phyloP scores from a whole-genome alignment of 1,140 invertebrate genomes.

The Cotesia glomerata region DNA sequence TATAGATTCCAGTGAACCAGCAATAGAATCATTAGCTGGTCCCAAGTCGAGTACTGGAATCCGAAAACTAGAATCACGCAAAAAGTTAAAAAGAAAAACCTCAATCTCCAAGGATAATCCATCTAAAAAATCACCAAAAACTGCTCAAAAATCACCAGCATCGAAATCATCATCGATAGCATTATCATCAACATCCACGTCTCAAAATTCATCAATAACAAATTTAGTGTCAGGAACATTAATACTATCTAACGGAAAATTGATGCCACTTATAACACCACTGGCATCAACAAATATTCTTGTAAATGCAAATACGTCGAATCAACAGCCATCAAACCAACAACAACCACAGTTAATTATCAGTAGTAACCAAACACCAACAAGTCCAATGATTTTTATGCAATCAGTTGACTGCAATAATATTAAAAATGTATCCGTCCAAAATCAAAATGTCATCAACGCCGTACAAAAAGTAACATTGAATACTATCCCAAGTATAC shows the following conservation, averaged over 20 bases:
- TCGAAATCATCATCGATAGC: constrained; percentile 15
- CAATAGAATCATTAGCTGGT: background rate
- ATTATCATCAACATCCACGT: constrained; percentile 13
- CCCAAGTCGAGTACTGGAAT: constrained; percentile 25
- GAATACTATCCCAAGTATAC: constrained; percentile 50
- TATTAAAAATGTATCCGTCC: constrained; percentile 51
- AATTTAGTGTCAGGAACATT: constrained; percentile 53
- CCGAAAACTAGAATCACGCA: constrained; percentile 40
- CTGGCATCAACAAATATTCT: constrained; percentile 57
- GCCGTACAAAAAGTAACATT: constrained; percentile 53
- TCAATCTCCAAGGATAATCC: constrained; percentile 38
- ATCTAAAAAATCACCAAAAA: constrained; percentile 30
- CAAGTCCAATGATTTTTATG: constrained; percentile 61
- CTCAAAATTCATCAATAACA: constrained; percentile 43
- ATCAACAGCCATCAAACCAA: constrained; percentile 39
- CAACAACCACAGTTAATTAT: constrained; percentile 55
- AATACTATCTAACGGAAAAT: constrained; percentile 55
- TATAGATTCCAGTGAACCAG: background rate
- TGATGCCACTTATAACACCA: constrained; percentile 58
- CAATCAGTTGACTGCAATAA: constrained; percentile 50
- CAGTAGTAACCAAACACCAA: constrained; percentile 47
- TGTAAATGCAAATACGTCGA: constrained; percentile 40
- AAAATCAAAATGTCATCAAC: constrained; percentile 52
- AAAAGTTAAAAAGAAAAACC: constrained; percentile 36
- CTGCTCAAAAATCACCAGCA: constrained; percentile 40